Percentiles rank a stretch among this genome's conserved stretches.
Evolutionary conservation across 2,888 invertebrate species (phyloP).

Genomic region (Aphidius colemani): DNA sequence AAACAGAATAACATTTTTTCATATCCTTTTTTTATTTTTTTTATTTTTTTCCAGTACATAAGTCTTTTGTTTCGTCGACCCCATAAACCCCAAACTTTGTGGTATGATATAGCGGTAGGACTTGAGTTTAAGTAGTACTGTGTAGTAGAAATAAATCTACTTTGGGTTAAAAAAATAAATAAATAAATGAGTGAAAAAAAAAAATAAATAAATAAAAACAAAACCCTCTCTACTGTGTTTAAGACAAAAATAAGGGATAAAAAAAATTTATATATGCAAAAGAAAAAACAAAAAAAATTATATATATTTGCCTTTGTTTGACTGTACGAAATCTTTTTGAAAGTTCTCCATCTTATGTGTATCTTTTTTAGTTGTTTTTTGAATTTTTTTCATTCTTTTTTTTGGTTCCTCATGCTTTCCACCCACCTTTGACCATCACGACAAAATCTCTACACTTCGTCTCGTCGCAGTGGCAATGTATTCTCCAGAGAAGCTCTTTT

Average conservation of each 20-base stretch:
- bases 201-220: not conserved
- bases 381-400: not conserved
- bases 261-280: too few species aligned
- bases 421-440: constrained; percentile 12
- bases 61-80: constrained; percentile 3
- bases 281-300: not conserved
- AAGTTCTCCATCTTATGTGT: not conserved
- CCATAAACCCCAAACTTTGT: not conserved
- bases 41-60: not conserved
- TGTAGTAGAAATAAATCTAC: constrained; percentile 13
- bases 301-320: constrained; percentile 5
- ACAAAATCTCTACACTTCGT: constrained; percentile 3
- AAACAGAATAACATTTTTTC: too few species aligned
- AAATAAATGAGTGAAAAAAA: constrained; percentile 3
- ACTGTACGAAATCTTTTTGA: constrained; percentile 6
- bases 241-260: too few species aligned
- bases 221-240: too few species aligned
- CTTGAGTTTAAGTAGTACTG: not conserved
- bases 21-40: not conserved
- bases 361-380: constrained; percentile 7
- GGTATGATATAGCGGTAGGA: constrained; percentile 8
- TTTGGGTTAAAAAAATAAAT: not conserved
- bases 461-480: constrained; percentile 1
- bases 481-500: not conserved
- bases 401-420: not conserved